Base-by-base conservation (phyloP, 2,888 invertebrate genomes). In the Plagodis pulveraria region DNA sequence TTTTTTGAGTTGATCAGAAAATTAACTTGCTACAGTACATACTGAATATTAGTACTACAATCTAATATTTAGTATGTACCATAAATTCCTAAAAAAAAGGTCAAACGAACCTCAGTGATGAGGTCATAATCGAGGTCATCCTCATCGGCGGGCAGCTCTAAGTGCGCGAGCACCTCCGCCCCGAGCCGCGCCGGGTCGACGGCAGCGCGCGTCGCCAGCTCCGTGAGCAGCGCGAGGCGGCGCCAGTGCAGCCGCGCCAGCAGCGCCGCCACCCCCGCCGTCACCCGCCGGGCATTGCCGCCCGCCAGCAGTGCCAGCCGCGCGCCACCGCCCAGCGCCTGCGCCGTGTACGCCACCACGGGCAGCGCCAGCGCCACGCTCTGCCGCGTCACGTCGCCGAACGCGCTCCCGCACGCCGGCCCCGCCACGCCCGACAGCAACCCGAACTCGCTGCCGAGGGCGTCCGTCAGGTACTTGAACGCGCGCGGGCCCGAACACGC, bases 351-450 rank as follows among this genome's bases (percentile, higher is more conserved):
- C 43, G 83, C 87, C 56, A 90, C 72, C 70, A 81, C 70, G 9
- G 90, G 87, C 73, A 90, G 74, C 50, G 72, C 70, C 62, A 85
- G 82, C 60, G 79, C 71, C 5, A 78, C 71, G 60, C 81, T 76
- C 70, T 85, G 86, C 4, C 84, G 81, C 62, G 86, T 83, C 56
- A 84, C 84, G 69, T 84, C 88, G 0, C 80, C 80, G 73, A 85
- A 86, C 2, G 87, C 82, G 4, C 78, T 83, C 52, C 81, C 86
- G 71, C 91, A 91, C 63, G 87, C 86, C 33, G 89, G 89, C 2
- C 89, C 91, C 43, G 80, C 85, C 59, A 85, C 78, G 11, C 80
- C 88, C 43, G 89, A 76, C 69, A 89, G 75, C 54, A 82, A 75
- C 33, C 80, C 81, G 72, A 81, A 89, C 68, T 89, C 89, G 10